Evolutionary conservation across 2,113 vertebrate species (phyloP), one percentile per base, ranked within the genome.

Genomic region (Bos javanicus): DNA sequence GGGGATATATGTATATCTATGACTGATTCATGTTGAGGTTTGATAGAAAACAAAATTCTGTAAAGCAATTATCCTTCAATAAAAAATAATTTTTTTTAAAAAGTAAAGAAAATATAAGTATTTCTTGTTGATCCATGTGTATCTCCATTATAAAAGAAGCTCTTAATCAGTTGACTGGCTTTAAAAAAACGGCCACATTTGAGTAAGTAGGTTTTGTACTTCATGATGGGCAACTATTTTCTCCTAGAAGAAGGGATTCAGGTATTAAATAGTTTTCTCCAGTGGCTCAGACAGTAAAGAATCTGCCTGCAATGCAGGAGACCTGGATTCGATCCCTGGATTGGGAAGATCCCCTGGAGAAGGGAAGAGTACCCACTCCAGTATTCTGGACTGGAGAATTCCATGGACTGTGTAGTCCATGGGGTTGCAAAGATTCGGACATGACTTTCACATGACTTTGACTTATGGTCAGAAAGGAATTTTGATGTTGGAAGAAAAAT

Each of bases 401-500:
- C 10, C 67, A 71, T 12, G 67, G 67, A 71, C n/a, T 71, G n/a
- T 39, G 19, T 71, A 23, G 67, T 71, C n/a, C 19, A 71, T 1
- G 19, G 64, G n/a, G 64, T 71, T 12, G n/a, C n/a, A 71, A 71
- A 71, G n/a, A 71, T n/a, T 71, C 0, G 9, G n/a, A 71, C 19
- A 71, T 23, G 64, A 71, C 17, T 36, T 10, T 48, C 46, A 48
- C 46, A 10, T 48, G n/a, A 71, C 19, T 71, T 71, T 71, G n/a
- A 39, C 19, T 86, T 78, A 60, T 80, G 23, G 87, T 92, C 59
- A 94, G 76, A 91, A 97, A 90, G 76, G 21, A 59, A 83, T 97
- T 93, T 91, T 87, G 15, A 90, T 91, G 56, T 30, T 81, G 57
- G 80, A 92, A 80, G 54, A 86, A 94, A 95, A 91, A 89, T 71